These are phyloP conservation scores for Lepas anatifera DNA, from an alignment of 2,888 invertebrate genomes.

Conservation along the genomic window DNA sequence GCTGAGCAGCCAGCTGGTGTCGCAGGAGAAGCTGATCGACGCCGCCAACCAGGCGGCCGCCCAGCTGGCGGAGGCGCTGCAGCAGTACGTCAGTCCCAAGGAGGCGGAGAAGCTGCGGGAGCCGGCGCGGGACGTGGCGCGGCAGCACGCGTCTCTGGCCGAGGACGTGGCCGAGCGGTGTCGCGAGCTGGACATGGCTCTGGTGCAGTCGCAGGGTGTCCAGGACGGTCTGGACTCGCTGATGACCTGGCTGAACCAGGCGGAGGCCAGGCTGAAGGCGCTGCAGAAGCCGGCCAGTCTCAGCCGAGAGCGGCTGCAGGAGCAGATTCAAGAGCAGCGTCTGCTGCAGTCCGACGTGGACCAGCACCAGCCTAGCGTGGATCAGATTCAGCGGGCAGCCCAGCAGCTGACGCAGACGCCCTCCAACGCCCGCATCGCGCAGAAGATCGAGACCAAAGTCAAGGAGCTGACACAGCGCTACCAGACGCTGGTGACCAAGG, in stretches of 20 bases:
- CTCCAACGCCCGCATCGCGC: constrained; percentile 73
- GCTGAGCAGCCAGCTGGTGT: constrained; percentile 71
- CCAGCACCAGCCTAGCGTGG: constrained; percentile 59
- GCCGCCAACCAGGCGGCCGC: constrained; percentile 52
- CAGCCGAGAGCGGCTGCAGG: constrained; percentile 68
- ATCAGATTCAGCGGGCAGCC: constrained; percentile 42
- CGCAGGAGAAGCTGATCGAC: constrained; percentile 74
- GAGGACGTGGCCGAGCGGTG: constrained; percentile 65
- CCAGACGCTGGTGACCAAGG: constrained; percentile 70
- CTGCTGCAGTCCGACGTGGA: constrained; percentile 70
- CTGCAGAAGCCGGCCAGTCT: constrained; percentile 66
- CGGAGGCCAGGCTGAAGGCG: constrained; percentile 70
- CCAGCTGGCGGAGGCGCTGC: constrained; percentile 41
- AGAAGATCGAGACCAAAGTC: constrained; percentile 61
- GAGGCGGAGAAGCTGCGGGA: constrained; percentile 69
- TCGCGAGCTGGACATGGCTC: constrained; percentile 71
- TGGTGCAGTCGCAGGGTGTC: constrained; percentile 89
- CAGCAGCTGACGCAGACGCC: constrained; percentile 66
- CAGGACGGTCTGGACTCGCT: constrained; percentile 85
- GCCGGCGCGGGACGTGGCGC: constrained; percentile 62
- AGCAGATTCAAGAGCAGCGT: constrained; percentile 77
- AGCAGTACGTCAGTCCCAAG: constrained; percentile 65
- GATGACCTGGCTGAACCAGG: constrained; percentile 70
- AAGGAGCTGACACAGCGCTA: constrained; percentile 69
- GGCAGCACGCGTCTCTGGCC: constrained; percentile 61